Base-by-base conservation (phyloP, 2,888 invertebrate genomes). In the Abrostola triplasia region DNA sequence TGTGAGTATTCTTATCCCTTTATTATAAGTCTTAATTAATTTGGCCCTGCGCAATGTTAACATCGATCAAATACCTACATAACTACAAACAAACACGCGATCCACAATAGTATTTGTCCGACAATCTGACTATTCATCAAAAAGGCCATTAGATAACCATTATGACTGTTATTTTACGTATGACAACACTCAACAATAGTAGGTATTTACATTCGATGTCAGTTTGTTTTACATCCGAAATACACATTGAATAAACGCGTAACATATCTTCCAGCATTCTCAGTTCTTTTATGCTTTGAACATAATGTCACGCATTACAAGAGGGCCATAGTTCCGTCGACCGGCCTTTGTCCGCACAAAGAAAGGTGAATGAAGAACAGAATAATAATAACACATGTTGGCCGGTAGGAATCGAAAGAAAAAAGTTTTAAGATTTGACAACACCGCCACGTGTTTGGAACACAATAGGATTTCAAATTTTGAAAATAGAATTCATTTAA, bases 181-280 rank as follows among this genome's bases (percentile, higher is more conserved):
- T 91, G 92, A 91, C 91, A 92, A 89, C 92, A 87, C 86, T 84
- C 85, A 85, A 94, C 93, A 94, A 94, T 92, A 91, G 90, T 47
- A 47, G 44, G 44, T 94, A 93, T 94, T 94, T 94, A 94, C 92
- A 93, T 93, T 93, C 90, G 89, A 91, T 91, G 94, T 93, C 93
- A 94, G 94, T 93, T 93, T 94, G 93, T 94, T 94, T 93, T 93
- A 93, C 92, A 92, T 91, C 90, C 90, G 87, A 92, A 93, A 92
- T 90, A 91, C 89, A 88, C 89, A 89, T 90, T 92, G 91, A 92
- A 93, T 91, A 87, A 89, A 88, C 88, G 90, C 89, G 89, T 88
- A 92, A 89, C 90, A 92, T 91, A 87, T 92, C 91, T 89, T 88
- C 88, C 82, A 87, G 86, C 89, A 90, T 92, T 90, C 87, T 87